A percentile compares a stretch with the other conserved stretches of the same genome.
Conservation (phyloP, 2,797 vertebrate genomes). For the Cheirogaleus major region DNA sequence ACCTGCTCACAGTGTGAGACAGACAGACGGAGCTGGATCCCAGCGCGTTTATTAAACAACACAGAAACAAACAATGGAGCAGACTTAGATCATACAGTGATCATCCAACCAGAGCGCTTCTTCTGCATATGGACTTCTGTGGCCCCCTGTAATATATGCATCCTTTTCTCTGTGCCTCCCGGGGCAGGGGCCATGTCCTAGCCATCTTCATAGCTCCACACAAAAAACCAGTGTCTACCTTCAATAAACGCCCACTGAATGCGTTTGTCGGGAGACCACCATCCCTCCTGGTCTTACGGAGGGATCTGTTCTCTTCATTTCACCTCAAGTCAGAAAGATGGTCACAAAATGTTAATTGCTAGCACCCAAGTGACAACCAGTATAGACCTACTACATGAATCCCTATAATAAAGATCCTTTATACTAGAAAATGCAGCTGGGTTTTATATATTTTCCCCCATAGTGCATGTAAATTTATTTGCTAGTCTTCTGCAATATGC, state of each 20-base stretch:
- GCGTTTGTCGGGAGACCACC: background rate
- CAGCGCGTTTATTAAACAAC: background rate
- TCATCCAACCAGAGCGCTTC: background rate
- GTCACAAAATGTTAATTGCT: background rate
- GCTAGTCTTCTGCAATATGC: background rate
- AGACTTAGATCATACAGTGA: background rate
- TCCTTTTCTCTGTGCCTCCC: background rate
- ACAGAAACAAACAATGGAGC: background rate
- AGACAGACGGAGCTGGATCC: background rate
- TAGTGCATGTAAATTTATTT: background rate
- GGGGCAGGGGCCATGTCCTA: background rate
- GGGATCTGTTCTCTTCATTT: conserved; percentile 29
- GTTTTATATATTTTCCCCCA: background rate
- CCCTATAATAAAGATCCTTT: background rate
- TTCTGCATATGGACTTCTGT: background rate
- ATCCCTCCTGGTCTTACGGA: background rate
- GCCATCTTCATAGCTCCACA: background rate
- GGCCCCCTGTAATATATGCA: background rate
- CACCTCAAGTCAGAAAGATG: background rate
- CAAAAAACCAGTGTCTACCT: background rate
- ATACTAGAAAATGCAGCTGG: background rate
- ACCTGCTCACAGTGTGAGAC: background rate
- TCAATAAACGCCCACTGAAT: background rate
- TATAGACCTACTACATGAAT: background rate
- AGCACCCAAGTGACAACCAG: background rate